Conservation (phyloP, 1,140 invertebrate species). For the Luehdorfia chinensis region DNA sequence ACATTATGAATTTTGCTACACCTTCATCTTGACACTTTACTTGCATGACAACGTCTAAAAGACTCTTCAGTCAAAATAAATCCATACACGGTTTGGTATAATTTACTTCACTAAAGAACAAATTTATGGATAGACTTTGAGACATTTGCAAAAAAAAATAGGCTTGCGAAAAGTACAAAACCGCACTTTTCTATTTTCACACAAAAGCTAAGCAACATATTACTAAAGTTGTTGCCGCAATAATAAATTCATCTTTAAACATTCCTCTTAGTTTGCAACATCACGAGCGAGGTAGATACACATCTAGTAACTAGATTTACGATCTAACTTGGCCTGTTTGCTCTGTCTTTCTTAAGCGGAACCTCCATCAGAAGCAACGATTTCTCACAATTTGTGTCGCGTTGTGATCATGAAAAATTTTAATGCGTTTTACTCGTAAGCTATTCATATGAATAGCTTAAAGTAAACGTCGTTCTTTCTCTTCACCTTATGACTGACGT, state of each 20-base stretch:
- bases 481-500: too few relatives aligned
- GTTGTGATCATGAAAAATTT: conserved; percentile 18
- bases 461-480: too few relatives aligned
- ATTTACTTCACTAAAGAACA: too few relatives aligned
- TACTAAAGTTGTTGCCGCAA: conserved; percentile 4
- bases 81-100: too few relatives aligned
- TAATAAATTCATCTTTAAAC: conserved; percentile 7
- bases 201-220: neutral
- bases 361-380: conserved; percentile 25
- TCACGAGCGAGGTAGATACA: neutral
- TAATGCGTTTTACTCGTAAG: neutral
- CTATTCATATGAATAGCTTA: neutral
- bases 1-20: too few relatives aligned
- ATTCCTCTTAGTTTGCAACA: neutral
- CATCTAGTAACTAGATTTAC: conserved; percentile 29
- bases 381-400: conserved; percentile 38
- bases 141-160: too few relatives aligned
- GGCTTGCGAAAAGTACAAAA: too few relatives aligned
- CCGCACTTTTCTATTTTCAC: too few relatives aligned
- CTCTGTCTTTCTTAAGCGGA: conserved; percentile 22
- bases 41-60: too few relatives aligned
- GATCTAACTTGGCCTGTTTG: conserved; percentile 30
- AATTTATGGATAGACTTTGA: too few relatives aligned
- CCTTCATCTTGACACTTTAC: too few relatives aligned
- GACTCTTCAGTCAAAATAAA: too few relatives aligned